Base-by-base conservation (phyloP, 2,888 invertebrate genomes). In the Mythimna vitellina region DNA sequence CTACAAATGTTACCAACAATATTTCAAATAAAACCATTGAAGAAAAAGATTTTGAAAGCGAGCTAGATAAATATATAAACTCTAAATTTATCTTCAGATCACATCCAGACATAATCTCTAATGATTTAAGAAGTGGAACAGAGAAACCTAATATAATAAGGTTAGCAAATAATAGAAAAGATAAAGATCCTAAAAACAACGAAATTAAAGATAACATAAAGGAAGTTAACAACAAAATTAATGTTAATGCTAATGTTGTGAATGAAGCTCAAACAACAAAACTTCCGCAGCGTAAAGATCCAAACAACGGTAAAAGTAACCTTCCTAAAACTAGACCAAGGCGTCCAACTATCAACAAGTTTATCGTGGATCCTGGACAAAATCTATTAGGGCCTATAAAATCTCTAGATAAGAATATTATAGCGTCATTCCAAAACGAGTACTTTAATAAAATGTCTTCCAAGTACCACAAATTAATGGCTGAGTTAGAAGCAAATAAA, bases 201-300 rank as follows among this genome's bases (percentile, higher is more conserved):
- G 22, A 58, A 38, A 10, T n/a, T 38, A 35, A 38, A 58, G 35
- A n/a, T 35, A 38, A 14, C 7, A 10, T 8, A 14, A 7, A 57
- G n/a, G 10, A 58, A 12, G n/a, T 6, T n/a, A 12, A 58, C 14
- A 60, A 14, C 9, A 38, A 12, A 60, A 60, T 7, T n/a, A 38
- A 38, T 58, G 20, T 58, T 9, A 57, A 32, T 57, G 20, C 57
- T 58, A n/a, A 58, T 58, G n/a, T 12, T 35, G n/a, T 58, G 58
- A 35, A n/a, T 35, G 9, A 42, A 14, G 14, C 0, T 42, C 12
- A 42, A 46, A 20, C n/a, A n/a, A 58, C 5, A 58, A 10, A 58
- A 7, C 7, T 32, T 35, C 58, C 12, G 7, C n/a, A n/a, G 12
- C 12, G 1, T 17, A 38, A 22, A 14, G 22, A 8, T 2, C 7